Evolutionary conservation across 2,888 invertebrate genomes (phyloP).

Genomic region (Epinotia brunnichana): DNA sequence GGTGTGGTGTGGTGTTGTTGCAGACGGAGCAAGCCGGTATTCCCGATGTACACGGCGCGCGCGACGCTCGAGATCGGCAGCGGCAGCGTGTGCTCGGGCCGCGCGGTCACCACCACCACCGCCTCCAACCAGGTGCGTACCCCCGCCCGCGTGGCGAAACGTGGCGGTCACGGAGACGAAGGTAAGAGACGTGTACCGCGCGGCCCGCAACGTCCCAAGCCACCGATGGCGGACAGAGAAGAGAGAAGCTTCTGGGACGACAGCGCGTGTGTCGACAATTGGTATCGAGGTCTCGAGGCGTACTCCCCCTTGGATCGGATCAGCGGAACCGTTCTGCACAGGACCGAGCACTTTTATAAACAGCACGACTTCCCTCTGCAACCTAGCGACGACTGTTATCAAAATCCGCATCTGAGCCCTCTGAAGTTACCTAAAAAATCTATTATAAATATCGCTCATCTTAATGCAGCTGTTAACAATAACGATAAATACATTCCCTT

Average conservation of each 20-base stretch:
- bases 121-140: constrained; percentile 82
- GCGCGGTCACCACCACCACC: constrained; percentile 82
- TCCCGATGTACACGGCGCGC: constrained; percentile 81
- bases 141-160: constrained; percentile 28
- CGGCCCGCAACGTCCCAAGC: constrained; percentile 45
- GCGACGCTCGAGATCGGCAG: constrained; percentile 82
- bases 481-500: constrained; percentile 31
- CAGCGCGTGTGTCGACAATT: constrained; percentile 51
- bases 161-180: constrained; percentile 24
- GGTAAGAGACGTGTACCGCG: constrained; percentile 31
- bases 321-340: constrained; percentile 9
- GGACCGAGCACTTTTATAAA: constrained; percentile 6
- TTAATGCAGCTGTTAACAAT: constrained; percentile 39
- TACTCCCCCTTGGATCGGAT: constrained; percentile 45
- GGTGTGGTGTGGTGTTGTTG: constrained; percentile 49
- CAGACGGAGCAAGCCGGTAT: constrained; percentile 77
- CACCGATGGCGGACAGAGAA: constrained; percentile 38
- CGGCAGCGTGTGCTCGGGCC: constrained; percentile 78
- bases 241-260: constrained; percentile 29
- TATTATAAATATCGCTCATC: constrained; percentile 7
- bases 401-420: constrained; percentile 8
- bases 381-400: background rate
- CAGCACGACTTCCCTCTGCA: background rate
- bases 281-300: constrained; percentile 58
- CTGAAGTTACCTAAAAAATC: background rate